Conservation (phyloP, 2,888 invertebrate species). For the Hyles lineata region DNA sequence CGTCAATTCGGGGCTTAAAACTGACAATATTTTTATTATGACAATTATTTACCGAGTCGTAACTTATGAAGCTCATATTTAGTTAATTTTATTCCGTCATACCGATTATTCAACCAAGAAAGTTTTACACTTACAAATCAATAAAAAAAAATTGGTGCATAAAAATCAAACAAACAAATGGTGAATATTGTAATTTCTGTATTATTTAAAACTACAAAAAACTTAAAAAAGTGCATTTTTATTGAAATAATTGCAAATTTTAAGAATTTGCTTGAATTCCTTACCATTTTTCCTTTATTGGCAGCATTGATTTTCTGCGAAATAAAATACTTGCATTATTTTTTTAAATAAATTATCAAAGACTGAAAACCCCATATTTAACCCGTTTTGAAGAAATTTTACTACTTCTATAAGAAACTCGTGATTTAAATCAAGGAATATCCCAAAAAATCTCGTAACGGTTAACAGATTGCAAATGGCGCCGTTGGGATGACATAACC, state of each 20-base stretch:
- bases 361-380: not conserved
- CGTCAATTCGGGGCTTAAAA: not conserved
- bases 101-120: not conserved
- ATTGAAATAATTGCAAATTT: not conserved
- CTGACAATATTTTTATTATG: not conserved
- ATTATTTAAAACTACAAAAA: constrained; percentile 1
- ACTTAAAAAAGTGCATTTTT: not conserved
- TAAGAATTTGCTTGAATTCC: not conserved
- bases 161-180: not conserved
- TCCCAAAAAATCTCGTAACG: constrained; percentile 11
- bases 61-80: not conserved
- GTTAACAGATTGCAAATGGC: constrained; percentile 24
- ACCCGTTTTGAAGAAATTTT: not conserved
- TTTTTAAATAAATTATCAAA: not conserved
- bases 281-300: constrained; percentile 11
- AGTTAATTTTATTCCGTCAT: no score
- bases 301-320: constrained; percentile 18
- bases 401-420: not conserved
- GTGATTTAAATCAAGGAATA: not conserved
- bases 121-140: not conserved
- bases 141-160: not conserved
- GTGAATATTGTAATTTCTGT: not conserved
- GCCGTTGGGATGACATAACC: constrained; percentile 23
- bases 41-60: not conserved
- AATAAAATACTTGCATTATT: constrained; percentile 13